Base-by-base conservation (phyloP, 2,113 vertebrate species). In the Cynopterus brachyotis region DNA sequence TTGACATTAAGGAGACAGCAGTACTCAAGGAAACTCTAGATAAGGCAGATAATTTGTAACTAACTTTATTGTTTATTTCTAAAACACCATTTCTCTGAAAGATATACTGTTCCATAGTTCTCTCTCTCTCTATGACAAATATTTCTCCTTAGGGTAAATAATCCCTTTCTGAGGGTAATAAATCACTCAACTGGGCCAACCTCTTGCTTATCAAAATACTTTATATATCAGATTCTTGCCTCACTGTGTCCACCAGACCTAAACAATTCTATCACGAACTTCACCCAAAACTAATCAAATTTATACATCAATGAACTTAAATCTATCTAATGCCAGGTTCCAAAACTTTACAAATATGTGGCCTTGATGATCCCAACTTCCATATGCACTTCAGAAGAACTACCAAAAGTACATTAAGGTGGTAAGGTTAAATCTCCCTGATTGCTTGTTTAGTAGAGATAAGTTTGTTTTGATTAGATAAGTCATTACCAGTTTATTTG, bases 141-240 rank as follows among this genome's bases (percentile, higher is more conserved):
- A 76, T 94, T 95, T 53, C 66, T 76, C 62, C 32, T 53, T 85
- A 45, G 20, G 24, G 4, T 53, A 85, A 93, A 79, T 30, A 73
- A 9, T 32, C 9, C 24, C 0, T 3, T 69, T 60, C 16, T 75
- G 24, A 53, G 5, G 5, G 9, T 89, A 59, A 75, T 59, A 92
- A 80, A 64, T 91, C 20, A 94, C 16, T 79, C 11, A 83, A 26
- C 5, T 72, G 60, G 16, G 4, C 35, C 84, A 85, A 69, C 0
- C 5, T 57, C 7, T 85, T 91, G 20, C 19, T 85, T 87, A 92
- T 92, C 32, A 95, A 85, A 92, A 92, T 53, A 78, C n/a, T 88
- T 83, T 76, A 57, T 37, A 73, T 16, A 62, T 89, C 35, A 89
- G 92, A 89, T 81, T 15, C 8, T 73, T 22, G 4, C 17, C 20